These are phyloP conservation scores for Mamestra configurata DNA, from an alignment of 1,140 invertebrate species.

Conservation along the genomic window DNA sequence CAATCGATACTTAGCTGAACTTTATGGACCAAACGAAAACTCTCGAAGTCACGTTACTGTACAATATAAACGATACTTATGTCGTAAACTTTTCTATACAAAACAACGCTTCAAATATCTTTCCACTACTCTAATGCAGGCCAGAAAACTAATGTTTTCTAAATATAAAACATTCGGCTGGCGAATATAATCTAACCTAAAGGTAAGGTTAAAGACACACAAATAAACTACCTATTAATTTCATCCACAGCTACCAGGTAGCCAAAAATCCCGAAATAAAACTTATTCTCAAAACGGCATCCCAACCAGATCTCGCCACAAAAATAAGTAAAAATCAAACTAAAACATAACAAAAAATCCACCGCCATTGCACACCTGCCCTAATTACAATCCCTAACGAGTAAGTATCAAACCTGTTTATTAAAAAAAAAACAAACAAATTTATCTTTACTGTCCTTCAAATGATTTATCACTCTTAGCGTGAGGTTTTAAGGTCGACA, in stretches of 20 bases:
- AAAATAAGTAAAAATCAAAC: slow-evolving; percentile 55
- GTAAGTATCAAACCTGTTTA: slow-evolving; percentile 70
- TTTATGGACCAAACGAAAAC: no score
- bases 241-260: slow-evolving; percentile 28
- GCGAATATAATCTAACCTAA: no score
- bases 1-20: no score
- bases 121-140: no score
- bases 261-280: slow-evolving; percentile 22
- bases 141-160: no score
- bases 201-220: no score
- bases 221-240: slow-evolving; percentile 12
- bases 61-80: no score
- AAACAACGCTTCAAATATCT: no score
- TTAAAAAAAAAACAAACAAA: slow-evolving; percentile 34
- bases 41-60: no score
- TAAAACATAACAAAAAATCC: slow-evolving; percentile 56
- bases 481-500: slow-evolving; percentile 53
- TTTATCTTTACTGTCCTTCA: neutral
- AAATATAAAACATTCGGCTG: no score
- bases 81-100: no score
- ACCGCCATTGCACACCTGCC: slow-evolving; percentile 76
- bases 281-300: slow-evolving; percentile 11
- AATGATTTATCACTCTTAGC: slow-evolving; percentile 24
- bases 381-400: slow-evolving; percentile 74
- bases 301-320: slow-evolving; percentile 56